Evolutionary conservation across 2,113 vertebrate species (phyloP).

Genomic region (Eonycteris spelaea): DNA sequence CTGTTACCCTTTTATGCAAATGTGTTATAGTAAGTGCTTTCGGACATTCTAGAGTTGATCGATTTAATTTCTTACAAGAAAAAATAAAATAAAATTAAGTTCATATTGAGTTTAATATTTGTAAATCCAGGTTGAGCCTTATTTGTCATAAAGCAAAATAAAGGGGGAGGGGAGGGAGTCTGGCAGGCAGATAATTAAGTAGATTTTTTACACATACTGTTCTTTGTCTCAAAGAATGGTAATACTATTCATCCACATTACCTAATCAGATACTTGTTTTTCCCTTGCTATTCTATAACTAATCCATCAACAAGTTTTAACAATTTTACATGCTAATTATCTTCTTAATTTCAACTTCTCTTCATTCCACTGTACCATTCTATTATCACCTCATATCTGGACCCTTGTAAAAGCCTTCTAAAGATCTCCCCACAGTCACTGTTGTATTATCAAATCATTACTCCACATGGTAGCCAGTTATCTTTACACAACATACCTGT

Average conservation of each 20-base stretch:
- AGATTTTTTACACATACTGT: not conserved
- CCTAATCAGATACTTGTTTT: not conserved
- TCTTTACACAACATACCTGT: not conserved
- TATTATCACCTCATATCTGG: not conserved
- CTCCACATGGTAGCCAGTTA: not conserved
- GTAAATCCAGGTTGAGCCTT: not conserved
- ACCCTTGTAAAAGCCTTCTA: not conserved
- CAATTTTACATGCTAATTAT: not conserved
- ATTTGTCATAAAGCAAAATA: not conserved
- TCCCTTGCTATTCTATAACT: not conserved
- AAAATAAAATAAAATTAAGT: not conserved
- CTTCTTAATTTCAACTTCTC: not conserved
- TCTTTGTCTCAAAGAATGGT: not conserved
- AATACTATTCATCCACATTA: not conserved
- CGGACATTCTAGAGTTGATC: not conserved
- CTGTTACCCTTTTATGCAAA: not conserved
- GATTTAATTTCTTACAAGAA: not conserved
- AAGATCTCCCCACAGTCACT: not conserved
- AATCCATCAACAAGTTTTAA: not conserved
- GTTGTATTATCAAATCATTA: not conserved
- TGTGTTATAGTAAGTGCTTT: not conserved
- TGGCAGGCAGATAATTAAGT: not conserved
- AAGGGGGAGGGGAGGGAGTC: not conserved
- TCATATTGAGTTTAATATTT: constrained; percentile 24
- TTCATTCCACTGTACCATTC: not conserved